Evolutionary conservation across 2,888 invertebrate species (phyloP).

Genomic region (Rhodophaea formosa): DNA sequence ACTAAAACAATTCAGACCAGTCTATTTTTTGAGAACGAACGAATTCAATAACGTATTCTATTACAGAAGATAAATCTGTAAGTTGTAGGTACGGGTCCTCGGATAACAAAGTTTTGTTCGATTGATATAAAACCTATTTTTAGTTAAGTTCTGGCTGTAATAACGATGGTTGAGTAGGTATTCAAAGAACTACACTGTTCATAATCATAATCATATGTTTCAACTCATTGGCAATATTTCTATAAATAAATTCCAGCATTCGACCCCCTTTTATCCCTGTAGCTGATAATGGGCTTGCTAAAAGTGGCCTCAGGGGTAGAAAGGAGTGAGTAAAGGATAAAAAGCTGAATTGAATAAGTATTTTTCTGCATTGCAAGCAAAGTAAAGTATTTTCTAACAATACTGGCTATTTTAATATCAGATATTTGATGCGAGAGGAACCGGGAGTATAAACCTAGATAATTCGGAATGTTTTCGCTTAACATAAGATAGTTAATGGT

Average conservation of each 20-base stretch:
- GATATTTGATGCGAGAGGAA: too few relatives aligned
- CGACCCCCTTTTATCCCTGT: neutral
- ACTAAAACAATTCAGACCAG: too few relatives aligned
- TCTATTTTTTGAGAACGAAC: neutral
- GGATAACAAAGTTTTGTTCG: too few relatives aligned
- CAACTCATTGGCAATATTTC: neutral
- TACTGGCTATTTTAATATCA: too few relatives aligned
- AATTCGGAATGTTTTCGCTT: too few relatives aligned
- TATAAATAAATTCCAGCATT: neutral
- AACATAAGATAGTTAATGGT: too few relatives aligned
- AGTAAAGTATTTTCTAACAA: too few relatives aligned
- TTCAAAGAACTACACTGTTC: neutral
- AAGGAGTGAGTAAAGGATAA: neutral
- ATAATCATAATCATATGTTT: too few relatives aligned
- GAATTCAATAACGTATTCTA: neutral
- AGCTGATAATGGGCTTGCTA: neutral
- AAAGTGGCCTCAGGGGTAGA: neutral
- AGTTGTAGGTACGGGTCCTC: too few relatives aligned
- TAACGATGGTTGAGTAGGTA: neutral
- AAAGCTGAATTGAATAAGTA: too few relatives aligned
- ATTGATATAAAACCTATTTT: slow-evolving; percentile 8
- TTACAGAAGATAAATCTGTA: neutral
- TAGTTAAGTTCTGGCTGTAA: neutral
- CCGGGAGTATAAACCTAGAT: too few relatives aligned
- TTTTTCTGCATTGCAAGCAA: too few relatives aligned